phyloP scores from a whole-genome alignment of 2,797 vertebrate species.

The Austrolebias charrua region DNA sequence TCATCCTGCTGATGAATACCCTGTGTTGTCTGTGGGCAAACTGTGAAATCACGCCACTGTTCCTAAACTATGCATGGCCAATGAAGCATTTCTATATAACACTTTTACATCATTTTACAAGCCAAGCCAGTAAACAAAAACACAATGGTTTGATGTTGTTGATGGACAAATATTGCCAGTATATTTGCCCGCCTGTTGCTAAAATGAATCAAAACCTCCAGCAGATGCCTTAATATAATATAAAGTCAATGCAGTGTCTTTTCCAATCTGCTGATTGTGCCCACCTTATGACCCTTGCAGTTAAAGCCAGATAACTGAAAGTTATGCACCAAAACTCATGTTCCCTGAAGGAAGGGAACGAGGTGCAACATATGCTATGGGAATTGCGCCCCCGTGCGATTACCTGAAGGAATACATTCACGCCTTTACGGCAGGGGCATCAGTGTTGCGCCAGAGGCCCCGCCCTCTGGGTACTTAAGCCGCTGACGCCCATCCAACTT shows the following conservation, averaged over 20 bases:
- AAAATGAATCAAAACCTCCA: not conserved
- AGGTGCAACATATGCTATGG: too few species aligned
- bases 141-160: not conserved
- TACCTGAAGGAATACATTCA: too few species aligned
- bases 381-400: too few species aligned
- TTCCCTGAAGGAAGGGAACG: too few species aligned
- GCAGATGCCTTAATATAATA: not conserved
- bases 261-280: slow-evolving; percentile 21
- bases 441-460: too few species aligned
- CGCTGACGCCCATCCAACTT: too few species aligned
- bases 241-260: not conserved
- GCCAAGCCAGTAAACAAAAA: slow-evolving; percentile 3
- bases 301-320: slow-evolving; percentile 1
- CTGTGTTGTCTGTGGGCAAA: too few species aligned
- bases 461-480: too few species aligned
- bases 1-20: too few species aligned
- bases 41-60: too few species aligned
- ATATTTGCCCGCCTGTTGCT: not conserved
- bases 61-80: not conserved
- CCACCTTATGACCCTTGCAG: slow-evolving; percentile 56
- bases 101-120: not conserved
- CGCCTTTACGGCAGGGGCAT: too few species aligned
- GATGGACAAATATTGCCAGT: not conserved
- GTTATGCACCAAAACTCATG: too few species aligned
- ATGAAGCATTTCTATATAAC: slow-evolving; percentile 3